Percentiles rank a stretch among this genome's conserved stretches.
Evolutionary conservation across 30 jellyfish, hydroid and myxozoan genomes (phyloP).

Genomic region (Mastigias papua): DNA sequence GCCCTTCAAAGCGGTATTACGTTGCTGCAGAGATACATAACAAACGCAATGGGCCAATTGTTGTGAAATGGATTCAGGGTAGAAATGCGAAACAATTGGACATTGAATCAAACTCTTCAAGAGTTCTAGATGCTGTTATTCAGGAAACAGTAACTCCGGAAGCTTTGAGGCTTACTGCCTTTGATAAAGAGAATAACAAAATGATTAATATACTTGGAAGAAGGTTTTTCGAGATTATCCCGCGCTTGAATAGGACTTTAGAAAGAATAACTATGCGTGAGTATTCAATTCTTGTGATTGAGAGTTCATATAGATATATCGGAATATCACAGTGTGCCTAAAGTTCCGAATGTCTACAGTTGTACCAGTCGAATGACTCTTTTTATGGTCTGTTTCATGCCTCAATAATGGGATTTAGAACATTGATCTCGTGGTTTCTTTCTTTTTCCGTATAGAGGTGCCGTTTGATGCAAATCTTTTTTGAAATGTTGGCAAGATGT

Average conservation of each 20-base stretch:
- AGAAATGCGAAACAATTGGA: background rate
- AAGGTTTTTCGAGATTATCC: background rate
- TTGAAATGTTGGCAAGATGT: too few relatives aligned
- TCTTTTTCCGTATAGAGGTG: too few relatives aligned
- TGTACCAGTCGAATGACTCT: too few relatives aligned
- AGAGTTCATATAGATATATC: too few relatives aligned
- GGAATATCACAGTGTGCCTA: too few relatives aligned
- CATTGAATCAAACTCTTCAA: background rate
- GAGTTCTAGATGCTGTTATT: background rate
- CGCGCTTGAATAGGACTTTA: conserved; percentile 3
- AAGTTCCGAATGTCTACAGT: too few relatives aligned
- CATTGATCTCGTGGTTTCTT: too few relatives aligned
- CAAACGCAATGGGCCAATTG: conserved; percentile 2
- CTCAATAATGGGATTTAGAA: too few relatives aligned
- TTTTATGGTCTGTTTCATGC: too few relatives aligned
- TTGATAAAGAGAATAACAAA: conserved; percentile 20
- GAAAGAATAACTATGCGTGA: background rate
- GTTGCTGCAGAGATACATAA: background rate
- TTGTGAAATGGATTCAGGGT: background rate
- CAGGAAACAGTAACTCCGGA: background rate
- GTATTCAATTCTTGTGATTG: too few relatives aligned
- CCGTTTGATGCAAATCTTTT: too few relatives aligned
- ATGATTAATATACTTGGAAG: background rate
- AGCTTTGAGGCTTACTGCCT: conserved; percentile 7
- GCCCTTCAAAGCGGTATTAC: background rate